These are phyloP conservation scores for Apogon talboti DNA, from an alignment of 2,797 vertebrate genomes.

Conservation along the genomic window DNA sequence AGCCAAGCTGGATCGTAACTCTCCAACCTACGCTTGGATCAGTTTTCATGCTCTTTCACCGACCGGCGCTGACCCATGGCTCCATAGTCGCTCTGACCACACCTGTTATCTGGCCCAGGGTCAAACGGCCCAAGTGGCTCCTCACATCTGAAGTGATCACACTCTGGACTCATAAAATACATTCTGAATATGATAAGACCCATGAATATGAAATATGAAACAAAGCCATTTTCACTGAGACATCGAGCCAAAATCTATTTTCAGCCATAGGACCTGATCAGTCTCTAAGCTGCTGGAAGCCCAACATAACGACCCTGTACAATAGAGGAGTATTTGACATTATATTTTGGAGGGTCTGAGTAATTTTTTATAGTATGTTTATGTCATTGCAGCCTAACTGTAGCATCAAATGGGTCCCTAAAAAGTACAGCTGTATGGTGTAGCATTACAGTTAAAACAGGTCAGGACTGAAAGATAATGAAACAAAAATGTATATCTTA, in stretches of 20 bases:
- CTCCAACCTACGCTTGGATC: constrained; percentile 35
- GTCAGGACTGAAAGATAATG: no score
- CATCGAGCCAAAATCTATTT: constrained; percentile 30
- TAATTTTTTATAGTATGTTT: no score
- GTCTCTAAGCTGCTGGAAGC: constrained; percentile 3
- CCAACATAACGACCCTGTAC: no score
- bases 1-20: constrained; percentile 27
- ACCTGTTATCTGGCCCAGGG: constrained; percentile 42
- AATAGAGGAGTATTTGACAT: no score
- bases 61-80: constrained; percentile 9
- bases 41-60: constrained; percentile 36
- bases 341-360: no score
- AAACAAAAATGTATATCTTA: no score
- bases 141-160: not conserved
- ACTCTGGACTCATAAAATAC: not conserved
- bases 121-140: not conserved
- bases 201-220: constrained; percentile 13
- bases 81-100: constrained; percentile 31
- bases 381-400: no score
- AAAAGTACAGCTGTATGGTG: no score
- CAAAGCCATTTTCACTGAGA: constrained; percentile 17
- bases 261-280: constrained; percentile 9
- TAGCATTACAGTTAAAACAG: no score
- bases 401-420: no score
- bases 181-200: not conserved